These are phyloP conservation scores for Carassius carassius DNA, from an alignment of 2,113 vertebrate genomes.

Conservation along the genomic window DNA sequence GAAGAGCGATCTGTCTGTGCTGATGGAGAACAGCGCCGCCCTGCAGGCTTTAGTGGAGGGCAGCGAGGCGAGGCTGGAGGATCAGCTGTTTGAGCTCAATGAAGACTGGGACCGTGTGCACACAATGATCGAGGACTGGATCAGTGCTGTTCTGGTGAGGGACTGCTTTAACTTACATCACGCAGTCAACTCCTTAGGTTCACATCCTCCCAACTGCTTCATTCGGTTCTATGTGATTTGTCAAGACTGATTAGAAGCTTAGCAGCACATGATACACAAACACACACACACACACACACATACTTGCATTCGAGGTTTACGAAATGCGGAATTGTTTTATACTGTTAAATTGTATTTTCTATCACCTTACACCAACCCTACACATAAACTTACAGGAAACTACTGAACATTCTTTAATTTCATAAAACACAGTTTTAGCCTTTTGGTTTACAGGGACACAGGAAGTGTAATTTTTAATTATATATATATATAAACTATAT, in stretches of 20 bases:
- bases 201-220: background rate
- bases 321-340: too few relatives aligned
- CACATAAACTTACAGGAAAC: too few relatives aligned
- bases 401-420: too few relatives aligned
- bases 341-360: too few relatives aligned
- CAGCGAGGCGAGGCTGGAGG: constrained; percentile 82
- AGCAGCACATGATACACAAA: background rate
- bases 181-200: background rate
- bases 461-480: too few relatives aligned
- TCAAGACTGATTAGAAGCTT: background rate
- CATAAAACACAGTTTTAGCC: too few relatives aligned
- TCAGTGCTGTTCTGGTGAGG: constrained; percentile 85
- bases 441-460: too few relatives aligned
- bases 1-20: constrained; percentile 81
- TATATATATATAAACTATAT: too few relatives aligned
- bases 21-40: constrained; percentile 84
- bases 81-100: constrained; percentile 84
- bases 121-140: constrained; percentile 92
- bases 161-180: background rate
- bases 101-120: constrained; percentile 85
- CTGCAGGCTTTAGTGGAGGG: constrained; percentile 88
- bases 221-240: background rate
- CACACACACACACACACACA: too few relatives aligned
- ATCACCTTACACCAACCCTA: too few relatives aligned
- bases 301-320: background rate